Base-by-base conservation (phyloP, 2,888 invertebrate genomes). In the Calliopum simillimum region DNA sequence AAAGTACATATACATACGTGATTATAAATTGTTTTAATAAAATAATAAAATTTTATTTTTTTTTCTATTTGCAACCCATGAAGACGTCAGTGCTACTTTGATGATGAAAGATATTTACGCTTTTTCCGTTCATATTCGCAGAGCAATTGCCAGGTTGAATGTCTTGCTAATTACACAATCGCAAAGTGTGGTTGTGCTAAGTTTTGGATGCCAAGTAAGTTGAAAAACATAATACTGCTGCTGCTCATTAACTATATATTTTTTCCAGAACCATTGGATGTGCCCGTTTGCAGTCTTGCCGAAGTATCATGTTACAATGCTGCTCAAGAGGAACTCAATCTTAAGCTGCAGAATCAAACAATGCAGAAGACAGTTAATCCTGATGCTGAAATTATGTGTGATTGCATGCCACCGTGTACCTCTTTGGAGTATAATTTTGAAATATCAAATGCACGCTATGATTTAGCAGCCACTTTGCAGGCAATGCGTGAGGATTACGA, bases 121-220 rank as follows among this genome's bases (percentile, higher is more conserved):
- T 92, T 88, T 80, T 93, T 89, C 81, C 89, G 89, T 80, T 88
- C 89, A 33, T 93, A 93, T 82, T 92, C 92, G 0, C 92, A 93
- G 82, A 88, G 89, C 69, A 93, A 92, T 83, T 93, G 93, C 80
- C 90, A 92, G 79, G 88, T 91, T 76, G 93, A 93, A 82, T 93
- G 93, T 75, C 84, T 92, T 68, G 88, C 92, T 2, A 92, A 93
- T 83, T 91, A 87, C 75, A 93, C 92, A 0, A 85, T 89, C 70
- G 79, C 83, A 6, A 86, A 86, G 76, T 93, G 93, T 79, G 90
- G 88, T 14, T 93, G 93, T 79, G 92, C 91, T 12, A 90, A 91
- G 78, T 91, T 91, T 77, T 91, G 92, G 79, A 91, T 93, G 91
- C 92, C 92, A 68, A 82, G 86, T 84, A 66, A 75, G 79, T 77